Conservation (phyloP, 2,797 vertebrate genomes). For the Diceros bicornis region DNA sequence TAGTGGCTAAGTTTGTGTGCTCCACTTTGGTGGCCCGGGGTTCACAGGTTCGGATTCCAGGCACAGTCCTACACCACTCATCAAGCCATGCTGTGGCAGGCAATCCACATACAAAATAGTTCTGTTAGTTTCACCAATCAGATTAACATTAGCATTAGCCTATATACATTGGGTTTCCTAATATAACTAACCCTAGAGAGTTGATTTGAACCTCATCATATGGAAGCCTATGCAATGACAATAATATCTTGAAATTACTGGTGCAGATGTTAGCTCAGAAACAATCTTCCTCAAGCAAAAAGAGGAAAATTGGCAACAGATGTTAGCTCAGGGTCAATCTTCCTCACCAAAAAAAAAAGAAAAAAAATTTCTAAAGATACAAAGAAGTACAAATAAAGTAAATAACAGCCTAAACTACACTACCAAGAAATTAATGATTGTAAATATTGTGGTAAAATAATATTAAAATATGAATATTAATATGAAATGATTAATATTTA, state of each 20-base stretch:
- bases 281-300: no score
- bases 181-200: not conserved
- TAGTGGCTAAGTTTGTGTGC: no score
- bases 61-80: no score
- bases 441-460: conserved; percentile 47
- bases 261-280: no score
- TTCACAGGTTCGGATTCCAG: no score
- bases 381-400: conserved; percentile 4
- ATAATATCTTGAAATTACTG: not conserved
- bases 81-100: no score
- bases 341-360: no score
- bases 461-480: conserved; percentile 22
- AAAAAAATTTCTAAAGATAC: not conserved
- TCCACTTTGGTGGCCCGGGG: no score
- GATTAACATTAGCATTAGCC: not conserved
- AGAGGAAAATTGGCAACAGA: no score
- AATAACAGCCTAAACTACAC: not conserved
- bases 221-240: not conserved
- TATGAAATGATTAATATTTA: not conserved
- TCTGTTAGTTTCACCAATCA: conserved; percentile 15
- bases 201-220: not conserved
- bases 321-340: no score
- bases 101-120: not conserved
- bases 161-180: not conserved
- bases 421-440: not conserved